phyloP scores from a whole-genome alignment of 2,113 vertebrate species.

The Malaclemys terrapin region DNA sequence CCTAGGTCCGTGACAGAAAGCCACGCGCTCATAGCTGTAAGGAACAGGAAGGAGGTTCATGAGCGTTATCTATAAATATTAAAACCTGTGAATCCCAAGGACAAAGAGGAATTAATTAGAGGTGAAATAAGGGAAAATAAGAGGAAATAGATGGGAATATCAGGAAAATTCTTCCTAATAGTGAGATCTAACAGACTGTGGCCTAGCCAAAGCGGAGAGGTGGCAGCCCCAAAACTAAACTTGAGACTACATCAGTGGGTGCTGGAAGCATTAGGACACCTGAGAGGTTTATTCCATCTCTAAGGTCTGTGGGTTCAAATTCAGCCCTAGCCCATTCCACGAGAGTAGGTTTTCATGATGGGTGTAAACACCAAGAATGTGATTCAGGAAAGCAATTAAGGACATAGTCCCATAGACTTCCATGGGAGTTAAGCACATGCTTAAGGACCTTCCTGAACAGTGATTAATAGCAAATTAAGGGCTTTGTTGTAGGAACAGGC shows the following conservation, averaged over 20 bases:
- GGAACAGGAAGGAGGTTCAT: conserved; percentile 11
- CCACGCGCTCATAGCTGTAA: neutral
- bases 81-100: conserved; percentile 35
- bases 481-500: neutral
- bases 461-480: neutral
- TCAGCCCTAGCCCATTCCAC: conserved; percentile 28
- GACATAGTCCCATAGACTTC: conserved; percentile 48
- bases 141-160: conserved; percentile 54
- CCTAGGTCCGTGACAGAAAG: neutral
- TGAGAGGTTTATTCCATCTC: conserved; percentile 16
- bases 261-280: conserved; percentile 6
- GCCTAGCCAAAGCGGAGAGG: conserved; percentile 14
- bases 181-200: conserved; percentile 10
- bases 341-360: conserved; percentile 32
- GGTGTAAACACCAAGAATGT: conserved; percentile 27
- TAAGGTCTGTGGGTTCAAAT: neutral
- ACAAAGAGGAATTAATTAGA: conserved; percentile 45
- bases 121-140: conserved; percentile 44
- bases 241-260: neutral
- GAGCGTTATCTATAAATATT: conserved; percentile 53
- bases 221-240: conserved; percentile 34
- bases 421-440: conserved; percentile 25
- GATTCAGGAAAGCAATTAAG: conserved; percentile 68
- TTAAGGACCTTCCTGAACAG: conserved; percentile 8
- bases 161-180: neutral